Evolutionary conservation across 2,888 invertebrate species (phyloP).

Genomic region (Quadroppia sp.): DNA sequence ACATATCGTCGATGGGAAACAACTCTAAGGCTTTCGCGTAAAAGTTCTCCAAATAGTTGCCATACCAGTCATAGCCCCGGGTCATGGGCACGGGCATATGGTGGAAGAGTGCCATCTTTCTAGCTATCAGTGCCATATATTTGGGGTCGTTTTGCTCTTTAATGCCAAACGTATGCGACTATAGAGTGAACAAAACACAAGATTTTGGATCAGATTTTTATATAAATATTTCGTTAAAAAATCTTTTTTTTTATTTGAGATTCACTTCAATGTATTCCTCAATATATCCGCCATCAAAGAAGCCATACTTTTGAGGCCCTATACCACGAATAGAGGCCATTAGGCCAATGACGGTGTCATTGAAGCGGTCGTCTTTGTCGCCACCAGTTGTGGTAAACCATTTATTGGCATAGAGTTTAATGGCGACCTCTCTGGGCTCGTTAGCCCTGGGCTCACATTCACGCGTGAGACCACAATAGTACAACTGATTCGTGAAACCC

Average conservation of each 20-base stretch:
- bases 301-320: conserved; percentile 33
- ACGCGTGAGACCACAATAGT: not conserved
- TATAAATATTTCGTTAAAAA: not conserved
- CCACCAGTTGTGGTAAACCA: not conserved
- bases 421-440: not conserved
- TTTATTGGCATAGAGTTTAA: conserved; percentile 14
- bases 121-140: not conserved
- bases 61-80: not conserved
- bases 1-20: not conserved
- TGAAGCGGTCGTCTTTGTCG: conserved; percentile 7
- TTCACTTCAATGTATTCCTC: conserved; percentile 28
- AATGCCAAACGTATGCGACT: conserved; percentile 2
- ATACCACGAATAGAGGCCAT: not conserved
- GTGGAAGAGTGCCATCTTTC: conserved; percentile 13
- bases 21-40: not conserved
- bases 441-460: not conserved
- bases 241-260: not conserved
- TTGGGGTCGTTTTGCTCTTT: conserved; percentile 10
- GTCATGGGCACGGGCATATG: conserved; percentile 23
- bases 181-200: not conserved
- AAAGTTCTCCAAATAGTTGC: not conserved
- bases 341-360: not conserved
- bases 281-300: conserved; percentile 18
- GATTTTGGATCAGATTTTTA: not conserved
- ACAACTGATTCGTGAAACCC: conserved; percentile 34